A percentile compares a stretch with the other conserved stretches of the same genome.
These are phyloP conservation scores for Poecilia velifera DNA, from an alignment of 2,797 vertebrate species.

Conservation along the genomic window DNA sequence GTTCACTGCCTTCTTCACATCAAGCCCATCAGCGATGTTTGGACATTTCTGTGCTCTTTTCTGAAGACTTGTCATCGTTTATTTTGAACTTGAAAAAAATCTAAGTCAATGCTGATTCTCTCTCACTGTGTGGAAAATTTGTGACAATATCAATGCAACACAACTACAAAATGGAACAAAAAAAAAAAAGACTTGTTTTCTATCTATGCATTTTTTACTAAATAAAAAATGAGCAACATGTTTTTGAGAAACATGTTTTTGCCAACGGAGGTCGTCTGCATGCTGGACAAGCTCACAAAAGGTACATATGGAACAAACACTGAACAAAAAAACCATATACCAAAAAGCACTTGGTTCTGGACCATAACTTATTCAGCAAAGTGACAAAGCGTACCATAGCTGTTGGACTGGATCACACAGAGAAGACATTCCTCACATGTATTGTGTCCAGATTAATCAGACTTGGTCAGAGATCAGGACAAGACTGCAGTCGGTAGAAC, in stretches of 20 bases:
- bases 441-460: no score
- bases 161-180: neutral
- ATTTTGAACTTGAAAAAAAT: neutral
- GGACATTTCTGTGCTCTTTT: neutral
- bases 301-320: neutral
- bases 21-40: neutral
- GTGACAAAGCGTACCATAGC: neutral
- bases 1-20: neutral
- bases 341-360: no score
- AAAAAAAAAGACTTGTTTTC: neutral
- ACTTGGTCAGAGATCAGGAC: neutral
- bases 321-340: neutral
- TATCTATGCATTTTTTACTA: neutral
- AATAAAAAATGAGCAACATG: neutral
- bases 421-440: neutral
- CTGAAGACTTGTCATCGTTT: conserved; percentile 4
- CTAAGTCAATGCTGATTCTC: neutral
- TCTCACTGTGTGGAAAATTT: neutral
- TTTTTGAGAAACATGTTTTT: neutral
- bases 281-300: neutral
- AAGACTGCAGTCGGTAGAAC: neutral
- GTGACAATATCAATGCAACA: neutral
- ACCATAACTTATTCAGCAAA: neutral
- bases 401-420: neutral
- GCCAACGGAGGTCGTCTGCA: neutral